These are phyloP conservation scores for Dinoponera quadriceps DNA, from an alignment of 1,140 invertebrate genomes.

Conservation along the genomic window DNA sequence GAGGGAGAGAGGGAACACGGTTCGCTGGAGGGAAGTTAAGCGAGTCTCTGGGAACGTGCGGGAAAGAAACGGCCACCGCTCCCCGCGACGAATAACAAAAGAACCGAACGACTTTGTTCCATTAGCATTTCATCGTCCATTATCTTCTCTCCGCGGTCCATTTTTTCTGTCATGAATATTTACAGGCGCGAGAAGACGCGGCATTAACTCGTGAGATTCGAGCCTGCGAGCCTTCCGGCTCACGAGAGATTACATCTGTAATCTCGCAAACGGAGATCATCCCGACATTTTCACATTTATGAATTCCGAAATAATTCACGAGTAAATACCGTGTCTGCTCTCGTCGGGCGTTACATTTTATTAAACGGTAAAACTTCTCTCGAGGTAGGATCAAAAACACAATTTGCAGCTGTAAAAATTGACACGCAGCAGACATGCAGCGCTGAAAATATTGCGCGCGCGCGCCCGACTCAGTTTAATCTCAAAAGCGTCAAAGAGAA, in stretches of 20 bases:
- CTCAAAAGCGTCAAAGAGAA: too few relatives aligned
- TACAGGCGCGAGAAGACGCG: neutral
- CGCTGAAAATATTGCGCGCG: too few relatives aligned
- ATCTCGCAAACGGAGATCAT: neutral
- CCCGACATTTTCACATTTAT: neutral
- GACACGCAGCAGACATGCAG: too few relatives aligned
- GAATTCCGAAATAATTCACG: neutral
- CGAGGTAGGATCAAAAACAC: neutral
- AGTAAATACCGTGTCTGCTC: neutral
- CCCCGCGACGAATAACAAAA: neutral
- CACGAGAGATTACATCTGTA: neutral
- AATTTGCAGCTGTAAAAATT: too few relatives aligned
- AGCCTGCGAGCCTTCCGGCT: neutral
- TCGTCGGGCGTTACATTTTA: neutral
- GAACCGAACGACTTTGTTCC: neutral
- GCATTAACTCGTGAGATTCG: neutral
- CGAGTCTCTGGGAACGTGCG: neutral
- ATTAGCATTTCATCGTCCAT: neutral
- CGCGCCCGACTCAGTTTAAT: too few relatives aligned
- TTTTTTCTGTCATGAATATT: conserved; percentile 15
- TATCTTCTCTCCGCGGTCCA: neutral
- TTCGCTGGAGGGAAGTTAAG: conserved; percentile 1
- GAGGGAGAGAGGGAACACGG: too few relatives aligned
- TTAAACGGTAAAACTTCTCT: neutral
- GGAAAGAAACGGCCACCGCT: neutral